These are phyloP conservation scores for Lampropteryx suffumata DNA, from an alignment of 2,888 invertebrate species.

Conservation along the genomic window DNA sequence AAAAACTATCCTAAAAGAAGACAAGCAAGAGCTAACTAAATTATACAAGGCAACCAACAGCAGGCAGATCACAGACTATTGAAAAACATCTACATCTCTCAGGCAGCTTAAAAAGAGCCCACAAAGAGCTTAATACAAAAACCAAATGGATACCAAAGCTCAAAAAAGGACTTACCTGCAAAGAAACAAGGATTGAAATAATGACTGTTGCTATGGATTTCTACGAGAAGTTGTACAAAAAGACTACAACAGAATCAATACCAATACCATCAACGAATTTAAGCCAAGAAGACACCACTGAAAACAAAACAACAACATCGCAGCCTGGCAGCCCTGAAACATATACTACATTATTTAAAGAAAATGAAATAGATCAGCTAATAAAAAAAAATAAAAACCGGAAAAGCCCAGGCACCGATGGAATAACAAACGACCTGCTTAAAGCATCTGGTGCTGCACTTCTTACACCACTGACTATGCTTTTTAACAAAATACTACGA, in stretches of 20 bases:
- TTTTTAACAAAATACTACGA: too few relatives aligned
- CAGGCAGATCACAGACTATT: not conserved
- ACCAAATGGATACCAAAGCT: conserved; percentile 4
- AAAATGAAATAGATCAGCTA: not conserved
- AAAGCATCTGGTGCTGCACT: too few relatives aligned
- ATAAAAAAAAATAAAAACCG: not conserved
- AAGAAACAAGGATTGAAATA: not conserved
- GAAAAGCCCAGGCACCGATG: conserved; percentile 6
- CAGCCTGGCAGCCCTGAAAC: too few relatives aligned
- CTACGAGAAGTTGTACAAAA: not conserved
- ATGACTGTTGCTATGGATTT: not conserved
- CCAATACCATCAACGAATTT: too few relatives aligned
- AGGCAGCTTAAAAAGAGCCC: conserved; percentile 2
- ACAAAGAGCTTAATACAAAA: conserved; percentile 1
- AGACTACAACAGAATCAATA: not conserved
- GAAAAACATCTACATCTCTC: conserved; percentile 2
- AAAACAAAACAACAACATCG: too few relatives aligned
- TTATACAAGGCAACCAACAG: conserved; percentile 3
- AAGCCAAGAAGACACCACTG: not conserved
- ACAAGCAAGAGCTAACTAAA: not conserved
- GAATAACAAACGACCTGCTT: too few relatives aligned
- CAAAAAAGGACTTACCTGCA: not conserved
- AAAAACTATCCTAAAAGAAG: not conserved
- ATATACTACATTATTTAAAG: not conserved
- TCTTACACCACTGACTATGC: too few relatives aligned